Conservation (phyloP, 2,113 vertebrate genomes). For the Urocolius indicus region DNA sequence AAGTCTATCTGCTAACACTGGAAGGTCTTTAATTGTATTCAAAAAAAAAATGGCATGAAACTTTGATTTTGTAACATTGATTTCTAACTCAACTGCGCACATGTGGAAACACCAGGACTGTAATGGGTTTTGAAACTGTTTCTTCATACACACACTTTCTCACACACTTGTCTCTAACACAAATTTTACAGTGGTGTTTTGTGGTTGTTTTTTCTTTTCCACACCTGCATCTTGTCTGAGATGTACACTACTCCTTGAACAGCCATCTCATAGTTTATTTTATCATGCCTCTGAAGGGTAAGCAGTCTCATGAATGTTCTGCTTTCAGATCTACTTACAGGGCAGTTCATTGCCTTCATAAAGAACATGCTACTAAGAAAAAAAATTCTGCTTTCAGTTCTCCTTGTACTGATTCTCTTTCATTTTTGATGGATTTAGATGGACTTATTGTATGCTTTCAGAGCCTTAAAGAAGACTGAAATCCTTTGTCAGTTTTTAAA, state of each 20-base stretch:
- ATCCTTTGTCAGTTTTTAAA: background rate
- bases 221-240: background rate
- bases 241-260: background rate
- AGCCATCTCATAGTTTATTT: background rate
- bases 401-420: background rate
- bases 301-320: background rate
- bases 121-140: background rate
- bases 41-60: background rate
- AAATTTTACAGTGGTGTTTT: background rate
- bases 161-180: background rate
- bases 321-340: background rate
- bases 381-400: background rate
- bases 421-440: background rate
- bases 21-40: background rate
- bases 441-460: background rate
- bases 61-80: background rate
- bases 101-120: background rate
- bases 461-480: background rate
- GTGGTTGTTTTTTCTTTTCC: background rate
- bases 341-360: background rate
- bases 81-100: background rate
- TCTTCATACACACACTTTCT: background rate
- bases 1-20: background rate
- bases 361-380: background rate
- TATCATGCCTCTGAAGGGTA: background rate